Percentiles rank a stretch among this genome's conserved stretches.
Conservation (phyloP, 2,888 invertebrate genomes). For the Chydorus sphaericus region DNA sequence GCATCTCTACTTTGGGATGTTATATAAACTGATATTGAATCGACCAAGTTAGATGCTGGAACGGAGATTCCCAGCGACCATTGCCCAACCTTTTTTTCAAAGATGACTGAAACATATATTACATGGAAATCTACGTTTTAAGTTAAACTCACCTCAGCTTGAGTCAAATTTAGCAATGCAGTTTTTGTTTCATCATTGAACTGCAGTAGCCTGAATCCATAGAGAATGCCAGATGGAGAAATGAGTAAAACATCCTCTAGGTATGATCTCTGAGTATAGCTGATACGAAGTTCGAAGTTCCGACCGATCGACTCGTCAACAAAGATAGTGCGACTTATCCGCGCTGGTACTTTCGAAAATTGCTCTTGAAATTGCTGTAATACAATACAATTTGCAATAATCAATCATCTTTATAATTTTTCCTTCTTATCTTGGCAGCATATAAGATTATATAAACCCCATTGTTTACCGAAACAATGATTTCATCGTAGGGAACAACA, state of each 20-base stretch:
- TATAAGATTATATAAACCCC: too few relatives aligned
- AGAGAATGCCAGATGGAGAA: not conserved
- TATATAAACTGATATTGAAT: not conserved
- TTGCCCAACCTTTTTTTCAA: not conserved
- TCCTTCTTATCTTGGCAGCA: too few relatives aligned
- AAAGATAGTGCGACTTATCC: not conserved
- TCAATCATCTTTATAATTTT: too few relatives aligned
- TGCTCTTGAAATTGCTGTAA: not conserved
- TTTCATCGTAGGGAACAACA: not conserved
- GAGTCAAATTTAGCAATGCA: not conserved
- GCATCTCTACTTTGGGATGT: not conserved
- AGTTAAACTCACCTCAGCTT: not conserved
- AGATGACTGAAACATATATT: too few relatives aligned
- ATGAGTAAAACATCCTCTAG: not conserved
- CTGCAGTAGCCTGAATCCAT: not conserved
- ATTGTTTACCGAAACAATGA: not conserved
- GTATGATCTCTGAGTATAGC: conserved; percentile 6
- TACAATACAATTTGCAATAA: too few relatives aligned
- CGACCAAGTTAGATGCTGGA: too few relatives aligned
- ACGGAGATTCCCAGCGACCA: not conserved
- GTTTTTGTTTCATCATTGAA: not conserved
- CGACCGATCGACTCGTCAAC: conserved; percentile 6
- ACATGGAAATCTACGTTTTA: too few relatives aligned
- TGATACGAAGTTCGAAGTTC: conserved; percentile 8
- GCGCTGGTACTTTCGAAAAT: not conserved